Conservation (phyloP, 2,888 invertebrate species). For the Lycophotia porphyrea region DNA sequence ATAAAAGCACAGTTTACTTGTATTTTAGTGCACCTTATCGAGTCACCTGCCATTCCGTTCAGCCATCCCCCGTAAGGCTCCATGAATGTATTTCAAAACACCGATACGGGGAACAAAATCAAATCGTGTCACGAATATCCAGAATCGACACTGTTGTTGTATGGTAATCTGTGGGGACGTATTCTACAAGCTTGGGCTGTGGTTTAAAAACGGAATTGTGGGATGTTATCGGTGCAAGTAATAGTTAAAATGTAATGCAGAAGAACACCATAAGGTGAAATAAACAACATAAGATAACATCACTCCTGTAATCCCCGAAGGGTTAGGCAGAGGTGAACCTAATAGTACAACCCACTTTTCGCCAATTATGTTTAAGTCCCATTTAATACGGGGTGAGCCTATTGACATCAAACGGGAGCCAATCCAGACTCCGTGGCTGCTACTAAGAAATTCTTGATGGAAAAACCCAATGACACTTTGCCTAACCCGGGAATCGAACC, state of each 20-base stretch:
- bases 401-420: too few relatives aligned
- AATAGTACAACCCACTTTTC: too few relatives aligned
- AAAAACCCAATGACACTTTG: background rate
- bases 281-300: background rate
- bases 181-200: conserved; percentile 46
- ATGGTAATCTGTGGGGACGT: conserved; percentile 63
- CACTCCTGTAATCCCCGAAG: too few relatives aligned
- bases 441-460: background rate
- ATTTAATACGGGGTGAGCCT: too few relatives aligned
- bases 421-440: too few relatives aligned
- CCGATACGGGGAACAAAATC: conserved; percentile 56
- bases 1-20: background rate
- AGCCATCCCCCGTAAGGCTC: conserved; percentile 3
- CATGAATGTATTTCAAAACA: conserved; percentile 59
- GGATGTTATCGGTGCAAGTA: background rate
- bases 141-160: conserved; percentile 48
- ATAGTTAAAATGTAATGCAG: background rate
- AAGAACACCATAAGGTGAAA: background rate
- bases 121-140: conserved; percentile 63
- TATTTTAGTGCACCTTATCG: background rate
- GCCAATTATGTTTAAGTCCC: too few relatives aligned
- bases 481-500: background rate
- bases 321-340: too few relatives aligned
- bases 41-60: conserved; percentile 17
- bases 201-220: conserved; percentile 11